phyloP scores from a whole-genome alignment of 2,888 invertebrate species.

The Taenaris catops region DNA sequence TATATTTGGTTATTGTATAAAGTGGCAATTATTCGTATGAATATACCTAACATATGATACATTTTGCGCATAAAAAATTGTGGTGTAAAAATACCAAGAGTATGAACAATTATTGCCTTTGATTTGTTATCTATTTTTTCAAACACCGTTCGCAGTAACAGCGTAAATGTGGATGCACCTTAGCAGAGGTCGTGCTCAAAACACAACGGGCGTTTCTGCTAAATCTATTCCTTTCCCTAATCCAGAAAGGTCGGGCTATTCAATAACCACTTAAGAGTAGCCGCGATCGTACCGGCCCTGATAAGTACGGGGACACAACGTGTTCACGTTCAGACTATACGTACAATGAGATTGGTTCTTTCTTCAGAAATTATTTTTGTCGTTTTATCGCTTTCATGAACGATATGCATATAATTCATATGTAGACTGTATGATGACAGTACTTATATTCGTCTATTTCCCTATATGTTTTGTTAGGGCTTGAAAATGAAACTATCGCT shows the following conservation, averaged over 20 bases:
- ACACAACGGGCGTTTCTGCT: conserved; percentile 50
- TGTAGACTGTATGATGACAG: too few relatives aligned
- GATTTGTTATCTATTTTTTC: too few relatives aligned
- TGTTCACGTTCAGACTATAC: conserved; percentile 3
- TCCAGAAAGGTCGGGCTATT: conserved; percentile 68
- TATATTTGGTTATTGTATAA: too few relatives aligned
- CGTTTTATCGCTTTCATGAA: too few relatives aligned
- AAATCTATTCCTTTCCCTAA: conserved; percentile 58
- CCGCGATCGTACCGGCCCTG: conserved; percentile 50
- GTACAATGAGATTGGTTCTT: conserved; percentile 1
- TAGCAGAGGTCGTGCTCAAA: conserved; percentile 53
- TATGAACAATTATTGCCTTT: too few relatives aligned
- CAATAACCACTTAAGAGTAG: conserved; percentile 68
- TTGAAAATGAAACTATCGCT: too few relatives aligned
- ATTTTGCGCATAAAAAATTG: background rate
- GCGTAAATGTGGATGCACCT: conserved; percentile 25
- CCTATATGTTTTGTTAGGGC: too few relatives aligned
- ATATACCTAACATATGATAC: background rate
- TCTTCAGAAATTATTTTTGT: too few relatives aligned
- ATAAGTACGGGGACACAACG: conserved; percentile 34
- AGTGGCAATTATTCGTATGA: background rate
- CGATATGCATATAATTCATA: too few relatives aligned
- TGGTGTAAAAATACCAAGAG: background rate
- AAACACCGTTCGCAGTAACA: too few relatives aligned
- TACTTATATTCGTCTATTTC: too few relatives aligned